Conservation (phyloP, 2,113 vertebrate genomes). For the Illadopsis cleaveri region DNA sequence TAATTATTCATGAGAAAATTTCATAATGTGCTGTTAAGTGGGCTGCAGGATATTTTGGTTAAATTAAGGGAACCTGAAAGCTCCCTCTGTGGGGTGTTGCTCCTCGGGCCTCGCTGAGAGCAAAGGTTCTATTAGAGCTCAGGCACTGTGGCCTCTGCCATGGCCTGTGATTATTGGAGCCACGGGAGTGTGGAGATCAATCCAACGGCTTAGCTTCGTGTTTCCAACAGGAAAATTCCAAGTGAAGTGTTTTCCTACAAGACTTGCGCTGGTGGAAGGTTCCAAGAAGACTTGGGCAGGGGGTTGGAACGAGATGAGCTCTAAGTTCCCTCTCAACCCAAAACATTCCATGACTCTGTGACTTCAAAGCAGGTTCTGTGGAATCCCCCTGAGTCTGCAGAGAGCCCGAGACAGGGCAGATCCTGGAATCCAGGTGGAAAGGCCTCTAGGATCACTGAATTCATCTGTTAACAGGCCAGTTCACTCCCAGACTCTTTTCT, state of each 20-base stretch:
- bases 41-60: constrained; percentile 58
- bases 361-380: not conserved
- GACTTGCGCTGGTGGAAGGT: not conserved
- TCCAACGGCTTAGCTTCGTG: fast-evolving
- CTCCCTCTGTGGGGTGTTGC: not conserved
- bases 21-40: constrained; percentile 62
- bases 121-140: not conserved
- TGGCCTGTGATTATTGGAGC: not conserved
- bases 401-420: not conserved
- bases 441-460: not conserved
- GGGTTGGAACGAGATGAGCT: not conserved
- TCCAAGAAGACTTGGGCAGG: not conserved
- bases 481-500: not conserved
- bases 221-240: not conserved
- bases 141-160: not conserved
- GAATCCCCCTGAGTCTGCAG: not conserved
- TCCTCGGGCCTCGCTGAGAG: not conserved
- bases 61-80: constrained; percentile 25
- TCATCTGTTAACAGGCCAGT: too few relatives aligned
- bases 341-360: fast-evolving
- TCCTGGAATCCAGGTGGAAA: too few relatives aligned
- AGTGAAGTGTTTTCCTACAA: not conserved
- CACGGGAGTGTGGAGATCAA: not conserved
- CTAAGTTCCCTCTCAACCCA: not conserved
- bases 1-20: constrained; percentile 62